Evolutionary conservation across 2,113 vertebrate species (phyloP), one percentile per base, ranked within the genome.

Genomic region (Thamnaconus septentrionalis): DNA sequence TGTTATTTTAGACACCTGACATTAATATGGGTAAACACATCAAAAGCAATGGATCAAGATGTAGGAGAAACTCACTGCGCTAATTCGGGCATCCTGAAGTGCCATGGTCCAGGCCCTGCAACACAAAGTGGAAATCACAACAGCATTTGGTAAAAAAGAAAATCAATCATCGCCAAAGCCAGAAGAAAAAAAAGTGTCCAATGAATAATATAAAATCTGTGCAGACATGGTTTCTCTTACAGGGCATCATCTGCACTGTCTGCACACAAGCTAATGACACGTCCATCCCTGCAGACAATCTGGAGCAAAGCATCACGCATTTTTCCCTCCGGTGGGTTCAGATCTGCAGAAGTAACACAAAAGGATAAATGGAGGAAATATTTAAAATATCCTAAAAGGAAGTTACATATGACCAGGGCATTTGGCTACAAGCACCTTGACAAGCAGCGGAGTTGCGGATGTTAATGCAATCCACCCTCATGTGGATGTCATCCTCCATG

Each of bases 201-300:
- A 2, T 31, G 2, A 31, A 31, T 31, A 31, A 31, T 31, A 31
- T 31, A 31, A 31, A 31, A 31, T 31, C 18, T 31, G 18, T 31
- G 18, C 18, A 31, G 18, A 31, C 2, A 2, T 31, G 18, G 48
- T 49, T 8, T 6, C 47, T 61, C 94, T 95, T 92, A 98, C 96
- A 98, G 78, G 84, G 95, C 95, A 82, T 98, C 96, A 66, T 98
- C 96, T 74, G 93, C 89, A 57, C 94, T 95, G 85, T 98, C 96
- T 56, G 95, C 96, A 75, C 95, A 96, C 73, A 98, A 90, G 81
- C 94, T 98, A 82, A 98, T 90, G 51, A 93, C 91, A 61, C 94
- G 94, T 58, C 96, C 96, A 64, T 97, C 94, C 69, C 95, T 92
- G 77, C 96, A 98, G 68, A 96, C 92, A 39, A 98, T 93, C 87